A percentile compares a stretch with the other conserved stretches of the same genome.
Conservation (phyloP, 2,797 vertebrate genomes). For the Centroberyx gerrardi region DNA sequence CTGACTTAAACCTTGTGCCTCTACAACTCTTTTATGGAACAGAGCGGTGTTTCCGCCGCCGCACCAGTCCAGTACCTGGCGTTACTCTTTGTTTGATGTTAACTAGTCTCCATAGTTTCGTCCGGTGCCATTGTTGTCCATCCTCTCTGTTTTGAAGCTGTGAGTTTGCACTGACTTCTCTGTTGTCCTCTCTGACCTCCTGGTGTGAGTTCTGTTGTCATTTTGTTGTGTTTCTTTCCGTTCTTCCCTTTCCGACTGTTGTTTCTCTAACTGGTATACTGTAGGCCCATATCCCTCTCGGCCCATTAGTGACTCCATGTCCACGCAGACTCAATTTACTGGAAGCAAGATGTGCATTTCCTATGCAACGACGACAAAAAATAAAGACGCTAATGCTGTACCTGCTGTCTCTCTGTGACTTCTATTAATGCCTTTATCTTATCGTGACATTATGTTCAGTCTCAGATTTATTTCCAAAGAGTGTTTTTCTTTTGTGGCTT, state of each 20-base stretch:
- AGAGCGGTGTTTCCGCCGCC: conserved; percentile 81
- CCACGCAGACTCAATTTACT: conserved; percentile 95
- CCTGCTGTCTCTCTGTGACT: conserved; percentile 21
- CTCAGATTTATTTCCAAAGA: no score
- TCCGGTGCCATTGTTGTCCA: conserved; percentile 92
- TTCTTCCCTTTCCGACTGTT: conserved; percentile 38
- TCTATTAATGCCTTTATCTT: no score
- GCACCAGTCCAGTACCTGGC: conserved; percentile 83
- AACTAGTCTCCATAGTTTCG: conserved; percentile 86
- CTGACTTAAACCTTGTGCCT: conserved; percentile 87
- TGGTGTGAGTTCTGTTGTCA: conserved; percentile 41
- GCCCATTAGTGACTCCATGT: conserved; percentile 94
- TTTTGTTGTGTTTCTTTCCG: conserved; percentile 29
- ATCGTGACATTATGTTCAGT: no score
- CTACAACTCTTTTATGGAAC: conserved; percentile 90
- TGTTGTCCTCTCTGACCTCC: conserved; percentile 32
- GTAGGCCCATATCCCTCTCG: conserved; percentile 90
- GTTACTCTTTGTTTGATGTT: conserved; percentile 86
- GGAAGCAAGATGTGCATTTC: conserved; percentile 99
- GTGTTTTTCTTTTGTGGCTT: no score
- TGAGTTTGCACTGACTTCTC: conserved; percentile 59
- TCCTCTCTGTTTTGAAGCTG: conserved; percentile 62
- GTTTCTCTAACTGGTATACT: conserved; percentile 88
- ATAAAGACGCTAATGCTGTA: conserved; percentile 98
- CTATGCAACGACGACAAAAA: conserved; percentile 96